Evolutionary conservation across 2,113 vertebrate species (phyloP).

Genomic region (Cacatua alba): DNA sequence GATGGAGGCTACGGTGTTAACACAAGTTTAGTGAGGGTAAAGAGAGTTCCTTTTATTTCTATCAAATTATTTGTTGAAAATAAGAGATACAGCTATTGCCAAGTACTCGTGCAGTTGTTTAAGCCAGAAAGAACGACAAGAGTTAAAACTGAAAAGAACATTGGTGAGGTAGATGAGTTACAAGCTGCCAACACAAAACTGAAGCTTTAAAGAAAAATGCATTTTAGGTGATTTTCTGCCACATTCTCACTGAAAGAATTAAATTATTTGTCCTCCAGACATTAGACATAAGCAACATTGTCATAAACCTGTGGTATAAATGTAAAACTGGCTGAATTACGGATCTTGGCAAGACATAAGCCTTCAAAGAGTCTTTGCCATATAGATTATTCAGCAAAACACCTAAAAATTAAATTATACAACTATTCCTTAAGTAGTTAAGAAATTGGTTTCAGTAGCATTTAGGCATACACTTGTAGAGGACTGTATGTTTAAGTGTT

Average conservation of each 20-base stretch:
- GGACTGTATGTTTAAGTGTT: background rate
- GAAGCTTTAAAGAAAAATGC: background rate
- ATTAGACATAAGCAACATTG: accelerated
- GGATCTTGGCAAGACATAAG: background rate
- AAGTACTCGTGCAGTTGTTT: background rate
- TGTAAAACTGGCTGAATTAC: background rate
- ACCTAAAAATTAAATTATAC: background rate
- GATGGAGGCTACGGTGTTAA: background rate
- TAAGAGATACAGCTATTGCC: background rate
- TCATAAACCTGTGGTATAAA: background rate
- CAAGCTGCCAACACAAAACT: background rate
- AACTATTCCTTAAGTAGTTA: background rate
- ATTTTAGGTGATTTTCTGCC: background rate
- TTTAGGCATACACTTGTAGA: background rate
- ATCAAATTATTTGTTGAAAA: background rate
- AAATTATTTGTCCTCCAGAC: background rate
- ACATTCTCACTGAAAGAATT: background rate
- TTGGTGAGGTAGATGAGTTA: background rate
- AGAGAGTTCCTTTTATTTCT: background rate
- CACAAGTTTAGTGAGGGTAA: background rate
- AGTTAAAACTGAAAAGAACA: background rate
- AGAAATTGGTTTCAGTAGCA: background rate
- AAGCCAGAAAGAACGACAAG: background rate
- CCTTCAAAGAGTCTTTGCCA: background rate
- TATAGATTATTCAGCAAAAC: background rate